Base-by-base conservation (phyloP, 1,140 invertebrate genomes). In the Pseudoatta argentina region DNA sequence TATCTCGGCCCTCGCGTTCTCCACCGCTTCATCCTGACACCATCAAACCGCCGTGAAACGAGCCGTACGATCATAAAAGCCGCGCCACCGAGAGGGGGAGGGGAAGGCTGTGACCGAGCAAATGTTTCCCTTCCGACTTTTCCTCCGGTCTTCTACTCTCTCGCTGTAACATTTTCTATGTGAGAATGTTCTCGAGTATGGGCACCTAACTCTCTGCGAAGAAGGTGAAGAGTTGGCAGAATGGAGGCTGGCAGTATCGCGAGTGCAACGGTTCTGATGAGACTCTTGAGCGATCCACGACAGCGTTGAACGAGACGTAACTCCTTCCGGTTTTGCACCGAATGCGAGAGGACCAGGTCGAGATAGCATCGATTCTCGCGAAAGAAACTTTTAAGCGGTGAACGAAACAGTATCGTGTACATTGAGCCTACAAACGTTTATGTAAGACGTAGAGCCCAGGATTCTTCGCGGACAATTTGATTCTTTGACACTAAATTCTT, bases 41-140 rank as follows among this genome's bases (percentile, higher is more conserved):
- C 77, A 88, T 88, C 85, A 88, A 88, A 88, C 87, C 64, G 67
- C 77, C 85, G 77, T 87, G 85, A 88, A 88, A 88, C 87, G 87
- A 88, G 87, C 63, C 87, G 87, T 76, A 53, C 76, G 59, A 59
- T 71, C 87, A 59, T 89, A 87, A 89, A 87, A 85, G 79, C 57
- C 53, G 86, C 59, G 39, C 81, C 81, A 67, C 30, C 12, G 10
- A 44, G 39, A 10, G 39, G 39, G 8, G 39, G 10, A 8, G 7
- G 8, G 39, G 8, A 34, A 34, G 39, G 0, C 21, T 18, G 21
- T 61, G 30, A 8, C 30, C 48, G 18, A 55, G 12, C 30, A 16
- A 27, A 82, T 39, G 34, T 34, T 57, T 8, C 73, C 12, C 44
- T 16, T 12, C 30, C 48, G 8, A 34, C 18, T 27, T 18, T 18